Base-by-base conservation (phyloP, 2,797 vertebrate species). In the Enteromius viviparus region DNA sequence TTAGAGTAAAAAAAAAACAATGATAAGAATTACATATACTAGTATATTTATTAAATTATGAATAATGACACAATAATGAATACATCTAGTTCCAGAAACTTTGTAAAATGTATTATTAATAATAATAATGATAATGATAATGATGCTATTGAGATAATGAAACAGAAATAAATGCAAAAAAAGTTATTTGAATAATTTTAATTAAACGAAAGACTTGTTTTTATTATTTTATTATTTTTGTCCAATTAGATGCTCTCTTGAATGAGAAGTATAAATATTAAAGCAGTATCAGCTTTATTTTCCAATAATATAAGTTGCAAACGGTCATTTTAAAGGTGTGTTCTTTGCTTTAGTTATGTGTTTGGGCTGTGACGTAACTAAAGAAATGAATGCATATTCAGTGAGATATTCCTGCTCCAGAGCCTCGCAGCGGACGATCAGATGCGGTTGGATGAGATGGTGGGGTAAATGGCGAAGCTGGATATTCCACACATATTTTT, bases 401-500 rank as follows among this genome's bases (percentile, higher is more conserved):
- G 11, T 6, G 7, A 23, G 23, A 5, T 49, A 29, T 71, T n/a
- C 7, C 7, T 14, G 12, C 12, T 70, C n/a, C 42, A 47, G 23
- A 1, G 69, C 9, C 23, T 17, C 11, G 1, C 19, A n/a, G 9
- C 6, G 51, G 23, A 72, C 8, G 23, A 7, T 29, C 29, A 14
- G 40, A 32, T 34, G 26, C 15, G 47, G 5, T 85, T 65, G 85
- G 51, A 86, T 3, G 10, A 65, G 29, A 86, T 3, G 14, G 68
- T 83, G 21, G 89, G 89, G 32, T 77, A 87, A 12, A 87, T 42
- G 14, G 78, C 77, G 68, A 82, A 85, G 51, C 62, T 87, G 21
- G 87, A 82, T 15, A 89, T 87, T 32, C 87, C 89, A 82, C 89
- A 89, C 23, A 71, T 74, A 76, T 89, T 87, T 34, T 49, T 88